Conservation (phyloP, 1,140 invertebrate genomes). For the Camponotus vicinus region DNA sequence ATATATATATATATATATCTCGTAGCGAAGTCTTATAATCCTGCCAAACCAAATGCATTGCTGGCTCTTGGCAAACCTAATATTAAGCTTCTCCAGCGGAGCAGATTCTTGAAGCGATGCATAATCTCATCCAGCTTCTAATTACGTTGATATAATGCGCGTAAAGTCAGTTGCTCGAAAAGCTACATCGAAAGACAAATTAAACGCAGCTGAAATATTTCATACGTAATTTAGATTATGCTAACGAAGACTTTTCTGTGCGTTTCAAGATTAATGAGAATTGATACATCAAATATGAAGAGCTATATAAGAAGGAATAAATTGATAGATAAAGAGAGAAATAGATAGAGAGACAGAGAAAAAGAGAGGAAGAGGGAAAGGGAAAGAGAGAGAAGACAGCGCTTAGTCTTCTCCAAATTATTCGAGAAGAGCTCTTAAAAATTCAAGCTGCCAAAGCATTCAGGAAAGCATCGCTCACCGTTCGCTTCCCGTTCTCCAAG, state of each 20-base stretch:
- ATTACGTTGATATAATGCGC: slow-evolving; percentile 17
- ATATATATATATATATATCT: no score
- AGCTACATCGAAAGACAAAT: slow-evolving; percentile 18
- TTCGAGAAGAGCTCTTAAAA: neutral
- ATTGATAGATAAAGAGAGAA: neutral
- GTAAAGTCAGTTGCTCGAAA: slow-evolving; percentile 16
- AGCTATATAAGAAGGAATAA: neutral
- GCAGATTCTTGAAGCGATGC: neutral
- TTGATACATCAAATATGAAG: slow-evolving; percentile 17
- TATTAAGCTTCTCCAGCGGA: slow-evolving; percentile 27
- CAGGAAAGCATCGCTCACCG: neutral
- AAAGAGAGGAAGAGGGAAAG: neutral
- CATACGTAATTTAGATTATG: neutral
- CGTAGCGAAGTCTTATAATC: neutral
- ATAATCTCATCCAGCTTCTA: slow-evolving; percentile 8
- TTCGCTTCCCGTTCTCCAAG: neutral
- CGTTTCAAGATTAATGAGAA: slow-evolving; percentile 13
- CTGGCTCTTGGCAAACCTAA: slow-evolving; percentile 13
- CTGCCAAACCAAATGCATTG: slow-evolving; percentile 20
- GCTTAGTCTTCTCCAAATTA: neutral
- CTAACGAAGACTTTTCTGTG: neutral
- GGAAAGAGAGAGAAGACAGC: neutral
- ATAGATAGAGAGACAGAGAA: neutral
- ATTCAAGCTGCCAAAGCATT: neutral
- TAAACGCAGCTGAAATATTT: slow-evolving; percentile 40